phyloP scores from a whole-genome alignment of 2,113 vertebrate genomes.

The Scopus umbretta region DNA sequence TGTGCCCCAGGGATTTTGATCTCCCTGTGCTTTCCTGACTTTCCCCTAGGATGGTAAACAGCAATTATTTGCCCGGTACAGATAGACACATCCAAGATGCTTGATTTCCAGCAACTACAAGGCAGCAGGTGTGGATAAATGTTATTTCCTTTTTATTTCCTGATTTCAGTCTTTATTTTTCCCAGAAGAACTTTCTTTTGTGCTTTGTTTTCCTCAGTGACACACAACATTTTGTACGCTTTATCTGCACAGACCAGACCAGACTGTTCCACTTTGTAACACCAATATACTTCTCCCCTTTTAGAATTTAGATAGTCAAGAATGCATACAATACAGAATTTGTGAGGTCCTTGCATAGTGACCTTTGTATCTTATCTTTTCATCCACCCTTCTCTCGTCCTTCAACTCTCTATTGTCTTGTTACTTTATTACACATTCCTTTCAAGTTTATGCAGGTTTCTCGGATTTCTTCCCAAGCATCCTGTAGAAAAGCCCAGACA shows the following conservation, averaged over 20 bases:
- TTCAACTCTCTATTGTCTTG: not conserved
- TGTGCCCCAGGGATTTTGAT: not conserved
- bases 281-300: not conserved
- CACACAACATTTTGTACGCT: not conserved
- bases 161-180: not conserved
- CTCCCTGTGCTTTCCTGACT: not conserved
- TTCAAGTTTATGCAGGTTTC: not conserved
- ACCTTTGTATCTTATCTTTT: not conserved
- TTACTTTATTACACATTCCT: not conserved
- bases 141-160: not conserved
- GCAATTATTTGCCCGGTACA: not conserved
- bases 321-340: not conserved
- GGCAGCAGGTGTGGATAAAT: not conserved
- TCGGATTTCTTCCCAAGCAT: not conserved
- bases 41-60: not conserved
- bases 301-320: not conserved
- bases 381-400: not conserved
- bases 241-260: not conserved
- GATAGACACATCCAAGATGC: not conserved
- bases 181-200: not conserved
- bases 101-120: not conserved
- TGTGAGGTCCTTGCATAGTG: not conserved
- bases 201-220: not conserved
- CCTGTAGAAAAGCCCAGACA: not conserved
- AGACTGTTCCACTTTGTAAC: not conserved